Evolutionary conservation across 1,140 invertebrate genomes (phyloP).

Genomic region (Solenopsis invicta): DNA sequence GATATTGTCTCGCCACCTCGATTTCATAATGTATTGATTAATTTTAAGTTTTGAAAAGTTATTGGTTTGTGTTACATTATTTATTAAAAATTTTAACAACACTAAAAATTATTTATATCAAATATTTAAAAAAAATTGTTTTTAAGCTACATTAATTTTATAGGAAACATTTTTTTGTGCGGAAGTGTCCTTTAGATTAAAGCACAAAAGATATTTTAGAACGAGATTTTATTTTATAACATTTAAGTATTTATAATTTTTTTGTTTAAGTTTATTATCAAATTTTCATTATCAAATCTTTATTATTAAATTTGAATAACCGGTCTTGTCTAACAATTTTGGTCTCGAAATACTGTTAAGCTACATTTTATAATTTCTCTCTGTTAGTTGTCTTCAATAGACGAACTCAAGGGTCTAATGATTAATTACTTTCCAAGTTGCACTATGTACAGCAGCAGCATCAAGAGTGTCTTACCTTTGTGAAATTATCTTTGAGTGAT

Average conservation of each 20-base stretch:
- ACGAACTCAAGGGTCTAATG: constrained; percentile 31
- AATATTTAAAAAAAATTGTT: too few species aligned
- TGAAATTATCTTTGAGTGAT: constrained; percentile 44
- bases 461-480: constrained; percentile 39
- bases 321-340: neutral
- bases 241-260: neutral
- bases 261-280: neutral
- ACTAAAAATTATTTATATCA: too few species aligned
- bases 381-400: neutral
- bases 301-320: constrained; percentile 1
- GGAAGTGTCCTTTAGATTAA: too few species aligned
- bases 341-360: neutral
- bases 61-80: neutral
- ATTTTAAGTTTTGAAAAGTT: neutral
- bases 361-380: constrained; percentile 35
- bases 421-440: constrained; percentile 64
- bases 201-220: too few species aligned
- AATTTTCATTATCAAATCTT: neutral
- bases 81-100: too few species aligned
- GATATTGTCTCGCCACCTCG: neutral
- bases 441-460: neutral
- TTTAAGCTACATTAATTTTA: too few species aligned
- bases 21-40: neutral
- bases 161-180: too few species aligned
- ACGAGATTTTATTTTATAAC: too few species aligned